Conservation (phyloP, 2,888 invertebrate species). For the Timandra comae region DNA sequence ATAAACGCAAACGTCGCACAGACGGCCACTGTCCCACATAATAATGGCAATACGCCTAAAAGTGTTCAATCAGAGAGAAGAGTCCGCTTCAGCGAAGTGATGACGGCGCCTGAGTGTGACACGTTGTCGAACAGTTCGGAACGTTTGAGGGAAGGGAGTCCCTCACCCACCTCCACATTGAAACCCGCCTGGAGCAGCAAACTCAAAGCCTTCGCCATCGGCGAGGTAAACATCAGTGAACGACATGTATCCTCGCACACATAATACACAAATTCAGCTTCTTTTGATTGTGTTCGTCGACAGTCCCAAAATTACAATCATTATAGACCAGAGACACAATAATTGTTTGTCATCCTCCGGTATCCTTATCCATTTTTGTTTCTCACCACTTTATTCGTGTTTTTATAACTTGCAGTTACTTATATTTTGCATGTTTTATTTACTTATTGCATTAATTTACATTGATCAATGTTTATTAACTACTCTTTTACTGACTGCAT, state of each 20-base stretch:
- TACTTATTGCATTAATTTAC: slow-evolving; percentile 45
- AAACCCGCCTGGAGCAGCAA: slow-evolving; percentile 74
- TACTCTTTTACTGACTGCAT: slow-evolving; percentile 59
- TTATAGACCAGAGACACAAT: slow-evolving; percentile 41
- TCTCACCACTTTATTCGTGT: slow-evolving; percentile 45
- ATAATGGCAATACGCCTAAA: slow-evolving; percentile 46
- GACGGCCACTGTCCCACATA: slow-evolving; percentile 35
- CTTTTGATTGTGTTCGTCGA: slow-evolving; percentile 75
- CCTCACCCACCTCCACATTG: slow-evolving; percentile 53
- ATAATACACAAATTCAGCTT: slow-evolving; percentile 63
- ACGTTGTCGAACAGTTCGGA: slow-evolving; percentile 56
- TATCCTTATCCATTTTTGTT: slow-evolving; percentile 48
- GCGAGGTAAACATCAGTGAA: slow-evolving; percentile 73
- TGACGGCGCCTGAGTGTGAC: slow-evolving; percentile 57
- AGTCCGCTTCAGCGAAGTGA: slow-evolving; percentile 70
- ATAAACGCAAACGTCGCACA: slow-evolving; percentile 58
- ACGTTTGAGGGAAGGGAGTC: slow-evolving; percentile 50
- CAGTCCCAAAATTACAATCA: slow-evolving; percentile 46
- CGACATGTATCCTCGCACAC: slow-evolving; percentile 55
- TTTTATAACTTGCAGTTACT: slow-evolving; percentile 64
- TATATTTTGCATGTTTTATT: slow-evolving; percentile 69
- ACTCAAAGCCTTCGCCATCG: slow-evolving; percentile 74
- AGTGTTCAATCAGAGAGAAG: slow-evolving; percentile 68
- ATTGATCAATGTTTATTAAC: slow-evolving; percentile 38
- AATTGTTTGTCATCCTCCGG: slow-evolving; percentile 45